These are phyloP conservation scores for Atta cephalotes DNA, from an alignment of 1,140 invertebrate species.

Conservation along the genomic window DNA sequence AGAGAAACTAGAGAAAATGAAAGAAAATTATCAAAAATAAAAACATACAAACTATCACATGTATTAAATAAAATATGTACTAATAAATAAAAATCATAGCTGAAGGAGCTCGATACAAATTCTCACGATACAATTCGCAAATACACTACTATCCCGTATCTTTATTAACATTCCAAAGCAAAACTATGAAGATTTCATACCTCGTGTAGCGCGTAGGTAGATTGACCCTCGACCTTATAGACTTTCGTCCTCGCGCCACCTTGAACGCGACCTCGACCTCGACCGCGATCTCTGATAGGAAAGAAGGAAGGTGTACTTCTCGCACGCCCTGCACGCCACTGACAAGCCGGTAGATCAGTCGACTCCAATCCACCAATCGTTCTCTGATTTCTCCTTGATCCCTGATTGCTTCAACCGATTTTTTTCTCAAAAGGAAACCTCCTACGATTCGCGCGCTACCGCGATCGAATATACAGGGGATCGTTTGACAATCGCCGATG, in stretches of 20 bases:
- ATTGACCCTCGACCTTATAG: constrained; percentile 28
- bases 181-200: constrained; percentile 8
- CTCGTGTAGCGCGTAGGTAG: constrained; percentile 29
- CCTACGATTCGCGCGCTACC: constrained; percentile 8
- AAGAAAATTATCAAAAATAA: not conserved
- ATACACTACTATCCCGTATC: not conserved
- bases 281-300: constrained; percentile 68
- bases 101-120: not conserved
- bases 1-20: not conserved
- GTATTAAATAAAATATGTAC: not conserved
- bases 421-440: not conserved
- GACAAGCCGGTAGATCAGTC: constrained; percentile 7
- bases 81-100: not conserved
- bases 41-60: not conserved
- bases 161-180: not conserved
- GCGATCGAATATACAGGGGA: not conserved
- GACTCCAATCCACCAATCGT: constrained; percentile 3
- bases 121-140: not conserved
- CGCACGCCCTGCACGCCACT: constrained; percentile 56
- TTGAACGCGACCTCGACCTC: constrained; percentile 63
- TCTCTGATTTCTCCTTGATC: not conserved
- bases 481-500: not conserved
- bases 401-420: not conserved
- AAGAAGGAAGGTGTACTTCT: constrained; percentile 25
- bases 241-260: constrained; percentile 54